Evolutionary conservation across 1,140 invertebrate species (phyloP).

Genomic region (Drosophila funebris): DNA sequence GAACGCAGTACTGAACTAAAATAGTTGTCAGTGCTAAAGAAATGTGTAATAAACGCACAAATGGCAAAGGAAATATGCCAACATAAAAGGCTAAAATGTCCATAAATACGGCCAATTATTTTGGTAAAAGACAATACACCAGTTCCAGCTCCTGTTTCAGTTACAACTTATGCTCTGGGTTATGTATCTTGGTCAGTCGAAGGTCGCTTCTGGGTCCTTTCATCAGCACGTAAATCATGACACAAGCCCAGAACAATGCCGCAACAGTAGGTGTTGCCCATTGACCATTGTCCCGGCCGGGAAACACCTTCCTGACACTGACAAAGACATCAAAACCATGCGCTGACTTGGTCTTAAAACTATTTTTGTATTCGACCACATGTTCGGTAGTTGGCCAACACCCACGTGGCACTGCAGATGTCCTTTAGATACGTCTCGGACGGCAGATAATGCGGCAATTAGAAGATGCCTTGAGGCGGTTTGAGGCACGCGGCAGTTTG

Average conservation of each 20-base stretch:
- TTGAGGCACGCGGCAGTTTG: slow-evolving; percentile 55
- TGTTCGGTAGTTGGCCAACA: slow-evolving; percentile 19
- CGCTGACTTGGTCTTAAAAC: slow-evolving; percentile 41
- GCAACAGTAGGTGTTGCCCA: slow-evolving; percentile 62
- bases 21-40: slow-evolving; percentile 64
- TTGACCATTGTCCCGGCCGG: slow-evolving; percentile 40
- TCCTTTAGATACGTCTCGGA: background rate
- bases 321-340: slow-evolving; percentile 72
- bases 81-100: slow-evolving; percentile 79
- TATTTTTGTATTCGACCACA: slow-evolving; percentile 47
- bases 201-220: slow-evolving; percentile 49
- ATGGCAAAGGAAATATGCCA: slow-evolving; percentile 70
- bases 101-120: slow-evolving; percentile 81
- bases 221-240: slow-evolving; percentile 72
- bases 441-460: slow-evolving; percentile 71
- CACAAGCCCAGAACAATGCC: slow-evolving; percentile 34
- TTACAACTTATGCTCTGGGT: background rate
- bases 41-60: slow-evolving; percentile 57
- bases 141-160: background rate
- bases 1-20: slow-evolving; percentile 50
- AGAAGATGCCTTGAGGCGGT: slow-evolving; percentile 59
- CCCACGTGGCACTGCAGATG: slow-evolving; percentile 32
- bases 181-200: slow-evolving; percentile 1
- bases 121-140: slow-evolving; percentile 48
- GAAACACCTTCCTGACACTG: slow-evolving; percentile 53